Base-by-base conservation (phyloP, 2,888 invertebrate species). In the Metallyticus violacea region DNA sequence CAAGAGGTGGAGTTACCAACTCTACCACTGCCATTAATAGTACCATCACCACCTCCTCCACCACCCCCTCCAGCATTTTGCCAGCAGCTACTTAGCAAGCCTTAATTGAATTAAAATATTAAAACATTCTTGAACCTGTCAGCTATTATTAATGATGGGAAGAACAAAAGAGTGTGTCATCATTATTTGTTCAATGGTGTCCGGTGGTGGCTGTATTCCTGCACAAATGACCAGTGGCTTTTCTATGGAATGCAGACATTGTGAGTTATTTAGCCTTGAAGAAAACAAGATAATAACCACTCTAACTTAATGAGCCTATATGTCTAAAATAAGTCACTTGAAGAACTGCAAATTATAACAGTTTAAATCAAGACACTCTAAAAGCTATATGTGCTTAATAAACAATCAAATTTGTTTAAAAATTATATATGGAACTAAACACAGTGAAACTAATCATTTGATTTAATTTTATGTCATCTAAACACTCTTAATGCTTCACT, bases 91-190 rank as follows among this genome's bases (percentile, higher is more conserved):
- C 83, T 83, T 83, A 83, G 83, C 83, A 77, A 27, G 27, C 15
- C 22, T 77, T 77, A 77, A 28, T 28, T 40, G 15, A 62, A 62
- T 62, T 9, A n/a, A 62, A 62, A 77, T 4, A 28, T n/a, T 77
- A 28, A 76, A 27, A 83, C 2, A 40, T 83, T 40, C 77, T 62
- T 77, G 28, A 83, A 28, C 77, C 83, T 28, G 77, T 29, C 83
- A 83, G 76, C 25, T 77, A 83, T 26, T 81, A 26, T 40, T 25
- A 26, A 26, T 83, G 77, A 83, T 77, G 28, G 28, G 0, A 22
- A 83, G n/a, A 28, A 83, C 83, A 83, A 83, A 83, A 77, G 28
- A 29, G 28, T 27, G 76, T 9, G 77, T 83, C 83, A 83, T 40
- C n/a, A 40, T 76, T 83, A 83, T 83, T 83, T 76, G 83, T 83